A percentile compares a stretch with the other conserved stretches of the same genome.
phyloP scores from a whole-genome alignment of 2,113 vertebrate genomes.

The Trachemys scripta region DNA sequence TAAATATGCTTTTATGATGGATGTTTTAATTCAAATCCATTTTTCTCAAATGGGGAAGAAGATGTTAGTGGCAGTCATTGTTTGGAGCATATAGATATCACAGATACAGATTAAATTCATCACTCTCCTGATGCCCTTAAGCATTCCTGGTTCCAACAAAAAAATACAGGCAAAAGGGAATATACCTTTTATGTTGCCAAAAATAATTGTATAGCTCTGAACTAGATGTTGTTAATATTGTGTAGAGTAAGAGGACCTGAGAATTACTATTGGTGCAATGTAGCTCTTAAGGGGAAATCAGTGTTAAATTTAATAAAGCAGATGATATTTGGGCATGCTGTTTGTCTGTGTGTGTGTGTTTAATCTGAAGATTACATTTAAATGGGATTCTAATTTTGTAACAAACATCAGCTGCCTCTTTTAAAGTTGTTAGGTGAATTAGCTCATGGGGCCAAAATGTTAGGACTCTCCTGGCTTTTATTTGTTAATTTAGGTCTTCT shows the following conservation, averaged over 20 bases:
- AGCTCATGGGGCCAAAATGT: not conserved
- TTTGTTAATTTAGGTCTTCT: not conserved
- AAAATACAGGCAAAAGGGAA: conserved; percentile 22
- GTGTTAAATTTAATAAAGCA: not conserved
- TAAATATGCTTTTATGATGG: not conserved
- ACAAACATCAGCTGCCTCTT: not conserved
- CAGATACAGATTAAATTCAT: conserved; percentile 27
- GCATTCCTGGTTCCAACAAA: conserved; percentile 3
- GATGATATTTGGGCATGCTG: not conserved
- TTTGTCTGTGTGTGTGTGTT: not conserved
- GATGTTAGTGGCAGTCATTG: conserved; percentile 16
- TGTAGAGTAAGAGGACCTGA: not conserved
- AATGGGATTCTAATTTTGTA: not conserved
- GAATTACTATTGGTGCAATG: not conserved
- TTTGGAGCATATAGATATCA: conserved; percentile 22
- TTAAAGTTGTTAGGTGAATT: not conserved
- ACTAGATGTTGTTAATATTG: not conserved
- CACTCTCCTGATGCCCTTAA: conserved; percentile 1
- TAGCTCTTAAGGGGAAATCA: not conserved
- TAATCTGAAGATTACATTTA: not conserved
- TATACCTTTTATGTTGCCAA: conserved; percentile 16
- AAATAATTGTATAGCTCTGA: not conserved
- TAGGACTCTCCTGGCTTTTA: not conserved
- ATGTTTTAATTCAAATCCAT: conserved; percentile 55
- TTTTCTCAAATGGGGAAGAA: not conserved